Evolutionary conservation across 2,888 invertebrate species (phyloP).

Genomic region (Rambutsinella grinnellia): DNA sequence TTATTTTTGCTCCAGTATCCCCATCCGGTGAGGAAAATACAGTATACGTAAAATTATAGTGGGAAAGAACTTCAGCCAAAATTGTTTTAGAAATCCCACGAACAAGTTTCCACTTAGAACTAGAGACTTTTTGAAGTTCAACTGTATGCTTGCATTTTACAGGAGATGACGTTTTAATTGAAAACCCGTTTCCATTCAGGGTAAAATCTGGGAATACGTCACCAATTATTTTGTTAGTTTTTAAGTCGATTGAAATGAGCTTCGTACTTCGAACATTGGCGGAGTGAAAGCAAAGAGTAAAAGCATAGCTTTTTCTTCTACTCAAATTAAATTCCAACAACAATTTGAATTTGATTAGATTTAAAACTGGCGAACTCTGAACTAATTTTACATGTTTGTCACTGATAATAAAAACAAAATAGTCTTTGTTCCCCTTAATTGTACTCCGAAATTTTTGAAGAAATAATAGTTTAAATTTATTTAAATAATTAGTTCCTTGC

Average conservation of each 20-base stretch:
- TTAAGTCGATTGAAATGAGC: constrained; percentile 10
- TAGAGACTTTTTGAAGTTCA: constrained; percentile 9
- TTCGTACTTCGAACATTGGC: neutral
- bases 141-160: constrained; percentile 29
- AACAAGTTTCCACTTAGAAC: constrained; percentile 5
- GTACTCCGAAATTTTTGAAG: neutral
- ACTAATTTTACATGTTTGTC: neutral
- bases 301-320: too few species aligned
- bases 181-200: constrained; percentile 19
- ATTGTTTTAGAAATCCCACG: constrained; percentile 25
- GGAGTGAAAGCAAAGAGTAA: constrained; percentile 23
- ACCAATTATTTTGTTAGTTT: neutral
- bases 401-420: constrained; percentile 11
- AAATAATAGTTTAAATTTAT: neutral
- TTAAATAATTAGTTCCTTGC: neutral
- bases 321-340: too few species aligned
- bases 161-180: constrained; percentile 17
- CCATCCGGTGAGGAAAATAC: constrained; percentile 32
- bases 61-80: constrained; percentile 17
- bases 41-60: constrained; percentile 33
- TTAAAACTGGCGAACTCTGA: neutral
- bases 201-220: constrained; percentile 36
- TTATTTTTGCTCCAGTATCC: constrained; percentile 21
- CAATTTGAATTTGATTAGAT: constrained; percentile 28
- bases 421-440: constrained; percentile 11